Conservation (phyloP, 2,113 vertebrate genomes). For the Oreocharis arfaki region DNA sequence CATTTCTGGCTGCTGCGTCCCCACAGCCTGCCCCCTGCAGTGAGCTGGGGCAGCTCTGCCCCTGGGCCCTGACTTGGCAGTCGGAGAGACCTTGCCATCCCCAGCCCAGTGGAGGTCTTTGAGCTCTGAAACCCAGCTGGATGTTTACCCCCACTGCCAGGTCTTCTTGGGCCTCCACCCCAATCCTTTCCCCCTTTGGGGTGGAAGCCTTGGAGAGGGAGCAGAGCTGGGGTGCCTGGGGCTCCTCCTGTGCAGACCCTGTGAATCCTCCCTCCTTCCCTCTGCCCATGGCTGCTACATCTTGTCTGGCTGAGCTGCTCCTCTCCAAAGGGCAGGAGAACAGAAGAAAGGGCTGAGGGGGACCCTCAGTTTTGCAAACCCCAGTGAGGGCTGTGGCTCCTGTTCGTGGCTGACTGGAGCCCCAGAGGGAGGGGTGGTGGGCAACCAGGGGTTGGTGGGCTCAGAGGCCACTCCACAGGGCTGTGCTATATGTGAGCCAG, state of each 20-base stretch:
- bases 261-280: background rate
- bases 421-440: background rate
- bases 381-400: background rate
- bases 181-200: background rate
- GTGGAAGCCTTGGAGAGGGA: background rate
- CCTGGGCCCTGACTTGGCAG: background rate
- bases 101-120: background rate
- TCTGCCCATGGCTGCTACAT: accelerated
- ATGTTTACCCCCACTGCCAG: background rate
- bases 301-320: background rate
- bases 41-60: background rate
- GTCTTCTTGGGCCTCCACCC: background rate
- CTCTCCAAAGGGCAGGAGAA: background rate
- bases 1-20: background rate
- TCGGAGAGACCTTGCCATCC: accelerated
- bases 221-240: background rate
- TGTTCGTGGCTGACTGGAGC: background rate
- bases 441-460: background rate
- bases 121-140: background rate
- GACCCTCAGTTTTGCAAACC: background rate
- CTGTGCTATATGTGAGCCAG: accelerated
- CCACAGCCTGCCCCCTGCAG: accelerated
- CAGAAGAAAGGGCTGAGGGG: background rate
- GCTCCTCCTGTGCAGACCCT: background rate
- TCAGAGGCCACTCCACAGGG: background rate